Evolutionary conservation across 2,888 invertebrate genomes (phyloP), one percentile per base, ranked within the genome.

Genomic region (Glomeris marginata): DNA sequence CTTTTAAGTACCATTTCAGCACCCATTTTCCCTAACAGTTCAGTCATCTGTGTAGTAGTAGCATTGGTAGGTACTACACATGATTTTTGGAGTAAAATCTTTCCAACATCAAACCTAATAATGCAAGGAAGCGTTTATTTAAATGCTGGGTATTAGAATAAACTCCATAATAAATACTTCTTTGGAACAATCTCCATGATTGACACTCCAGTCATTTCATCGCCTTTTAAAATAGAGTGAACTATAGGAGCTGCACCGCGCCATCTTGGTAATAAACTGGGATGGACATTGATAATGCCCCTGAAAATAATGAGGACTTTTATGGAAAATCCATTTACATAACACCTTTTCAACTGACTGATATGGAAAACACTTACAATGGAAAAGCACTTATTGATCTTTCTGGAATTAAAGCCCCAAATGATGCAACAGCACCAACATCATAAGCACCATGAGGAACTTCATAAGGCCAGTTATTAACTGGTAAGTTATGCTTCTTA

Each of bases 251-350:
- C 84, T 10, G 94, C 88, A 5, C 95, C 95, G 58, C 94, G 73
- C 88, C 90, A 94, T 49, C 82, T 73, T 1, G 95, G 95, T 54
- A 95, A 68, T 45, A 94, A 66, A 68, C 92, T 92, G 1, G 84
- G 88, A 67, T 95, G 95, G 0, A 94, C 82, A 72, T 95, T 95
- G 34, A 94, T 71, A 73, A 94, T 87, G 22, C 92, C 92, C 60
- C 84, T 86, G 63, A 48, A 43, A 21, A 21, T 44, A 33, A 22
- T 20, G 10, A 4, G n/a, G 4, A 18, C 3, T 42, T 42, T 42
- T 42, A 18, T 41, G 10, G 10, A 35, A 15, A 13, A 41, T n/a
- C n/a, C n/a, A n/a, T n/a, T n/a, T n/a, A n/a, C n/a, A n/a, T n/a
- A n/a, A n/a, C n/a, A n/a, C n/a, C n/a, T n/a, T n/a, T n/a, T n/a